A percentile compares a stretch with the other conserved stretches of the same genome.
phyloP scores from a whole-genome alignment of 2,797 vertebrate genomes.

The Glossophaga mutica region DNA sequence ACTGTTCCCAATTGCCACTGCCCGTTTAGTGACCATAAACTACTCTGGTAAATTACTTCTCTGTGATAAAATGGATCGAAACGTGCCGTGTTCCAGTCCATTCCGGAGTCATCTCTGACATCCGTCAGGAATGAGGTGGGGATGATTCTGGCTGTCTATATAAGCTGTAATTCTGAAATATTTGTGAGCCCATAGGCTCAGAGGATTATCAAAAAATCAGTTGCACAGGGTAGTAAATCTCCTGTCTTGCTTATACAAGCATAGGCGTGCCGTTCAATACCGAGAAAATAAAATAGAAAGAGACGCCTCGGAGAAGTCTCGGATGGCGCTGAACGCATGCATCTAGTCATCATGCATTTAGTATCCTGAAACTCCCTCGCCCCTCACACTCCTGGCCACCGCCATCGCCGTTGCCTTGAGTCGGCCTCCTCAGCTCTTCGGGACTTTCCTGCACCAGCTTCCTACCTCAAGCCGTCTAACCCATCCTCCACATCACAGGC shows the following conservation, averaged over 20 bases:
- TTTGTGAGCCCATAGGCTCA: neutral
- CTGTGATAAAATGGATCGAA: neutral
- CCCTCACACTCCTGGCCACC: fast-evolving
- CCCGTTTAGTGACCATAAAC: neutral
- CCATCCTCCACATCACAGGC: neutral
- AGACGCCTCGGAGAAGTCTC: neutral
- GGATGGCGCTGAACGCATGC: neutral
- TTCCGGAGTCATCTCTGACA: neutral
- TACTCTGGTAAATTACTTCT: neutral
- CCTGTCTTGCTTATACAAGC: neutral
- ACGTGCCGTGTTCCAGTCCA: neutral
- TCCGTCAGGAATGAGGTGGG: neutral
- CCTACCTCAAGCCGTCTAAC: neutral
- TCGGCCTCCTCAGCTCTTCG: neutral
- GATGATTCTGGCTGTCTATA: neutral
- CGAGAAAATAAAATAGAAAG: neutral
- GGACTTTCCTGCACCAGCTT: neutral
- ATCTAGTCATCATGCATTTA: too few relatives aligned
- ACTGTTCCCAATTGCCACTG: neutral
- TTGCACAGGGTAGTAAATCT: neutral
- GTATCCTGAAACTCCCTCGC: neutral
- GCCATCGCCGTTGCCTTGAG: neutral
- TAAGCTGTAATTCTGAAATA: neutral
- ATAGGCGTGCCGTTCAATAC: neutral
- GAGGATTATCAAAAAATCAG: slow-evolving; percentile 26